phyloP scores from a whole-genome alignment of 2,888 invertebrate genomes.

The Diploptera punctata region DNA sequence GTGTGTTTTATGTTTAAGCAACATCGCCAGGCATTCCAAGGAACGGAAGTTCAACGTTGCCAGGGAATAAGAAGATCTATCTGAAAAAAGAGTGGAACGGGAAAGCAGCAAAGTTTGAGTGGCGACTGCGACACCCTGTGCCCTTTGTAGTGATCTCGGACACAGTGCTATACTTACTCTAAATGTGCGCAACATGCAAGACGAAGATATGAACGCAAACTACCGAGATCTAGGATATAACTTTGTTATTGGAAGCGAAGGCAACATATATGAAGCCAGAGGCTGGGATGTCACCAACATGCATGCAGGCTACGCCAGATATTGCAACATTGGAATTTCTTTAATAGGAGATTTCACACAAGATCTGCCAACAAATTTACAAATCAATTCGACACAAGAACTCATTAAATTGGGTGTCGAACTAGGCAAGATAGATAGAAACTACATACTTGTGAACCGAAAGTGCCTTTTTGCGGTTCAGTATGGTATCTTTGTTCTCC shows the following conservation, averaged over 20 bases:
- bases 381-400: constrained; percentile 56
- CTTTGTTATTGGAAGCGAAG: constrained; percentile 81
- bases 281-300: constrained; percentile 66
- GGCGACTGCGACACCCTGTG: constrained; percentile 10
- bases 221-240: constrained; percentile 79
- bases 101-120: background rate
- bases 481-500: no score
- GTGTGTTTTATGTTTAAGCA: no score
- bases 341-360: constrained; percentile 60
- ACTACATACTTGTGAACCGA: constrained; percentile 61
- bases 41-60: background rate
- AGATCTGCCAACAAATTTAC: constrained; percentile 53
- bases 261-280: constrained; percentile 73
- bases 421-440: constrained; percentile 53
- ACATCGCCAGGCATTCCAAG: background rate
- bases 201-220: constrained; percentile 69
- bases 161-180: constrained; percentile 68
- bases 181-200: constrained; percentile 64
- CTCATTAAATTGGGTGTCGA: constrained; percentile 57
- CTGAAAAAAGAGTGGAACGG: constrained; percentile 15
- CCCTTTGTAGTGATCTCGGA: constrained; percentile 52
- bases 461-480: no score
- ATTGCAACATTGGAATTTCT: constrained; percentile 53
- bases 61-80: background rate
- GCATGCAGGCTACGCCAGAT: constrained; percentile 20